Evolutionary conservation across 1,140 invertebrate species (phyloP), one percentile per base, ranked within the genome.

Genomic region (Diabrotica undecimpunctata): DNA sequence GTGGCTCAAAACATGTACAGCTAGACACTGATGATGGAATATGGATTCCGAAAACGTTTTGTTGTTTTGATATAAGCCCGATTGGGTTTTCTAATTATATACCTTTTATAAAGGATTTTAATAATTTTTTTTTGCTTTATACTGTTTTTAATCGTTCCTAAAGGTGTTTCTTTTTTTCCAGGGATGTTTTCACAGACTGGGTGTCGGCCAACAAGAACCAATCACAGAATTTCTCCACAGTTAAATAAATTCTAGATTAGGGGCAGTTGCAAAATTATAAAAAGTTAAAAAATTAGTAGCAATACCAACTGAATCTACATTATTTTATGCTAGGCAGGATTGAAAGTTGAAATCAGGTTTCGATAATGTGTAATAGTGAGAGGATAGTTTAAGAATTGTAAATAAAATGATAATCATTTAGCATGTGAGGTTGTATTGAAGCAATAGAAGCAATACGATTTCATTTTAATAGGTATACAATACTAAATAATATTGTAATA

Each of bases 131-230:
- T n/a, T n/a, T n/a, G n/a, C n/a, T n/a, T n/a, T n/a, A n/a, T n/a
- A n/a, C n/a, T n/a, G n/a, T n/a, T n/a, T n/a, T 25, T 25, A 25
- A 25, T 4, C 25, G 25, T 46, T 46, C 3, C 41, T 46, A 46
- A 46, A 46, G 6, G n/a, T 46, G 41, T 35, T 59, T 65, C 75
- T 73, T 72, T 75, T 82, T 68, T 86, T 85, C 51, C 84, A 94
- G 92, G 81, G 92, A 95, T 81, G 92, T 95, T 53, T 95, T 94
- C 82, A 91, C 88, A 73, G 91, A 88, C 38, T 95, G 93, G 92
- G 92, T 95, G 67, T 88, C 91, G 54, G 87, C 88, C 65, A 92
- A 93, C 83, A 88, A 90, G 81, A 90, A 87, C 78, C 82, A 86
- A 71, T 79, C 84, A 71, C 84, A 84, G 74, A 85, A 83, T 71